These are phyloP conservation scores for Halictus rubicundus DNA, from an alignment of 1,140 invertebrate species.

Conservation along the genomic window DNA sequence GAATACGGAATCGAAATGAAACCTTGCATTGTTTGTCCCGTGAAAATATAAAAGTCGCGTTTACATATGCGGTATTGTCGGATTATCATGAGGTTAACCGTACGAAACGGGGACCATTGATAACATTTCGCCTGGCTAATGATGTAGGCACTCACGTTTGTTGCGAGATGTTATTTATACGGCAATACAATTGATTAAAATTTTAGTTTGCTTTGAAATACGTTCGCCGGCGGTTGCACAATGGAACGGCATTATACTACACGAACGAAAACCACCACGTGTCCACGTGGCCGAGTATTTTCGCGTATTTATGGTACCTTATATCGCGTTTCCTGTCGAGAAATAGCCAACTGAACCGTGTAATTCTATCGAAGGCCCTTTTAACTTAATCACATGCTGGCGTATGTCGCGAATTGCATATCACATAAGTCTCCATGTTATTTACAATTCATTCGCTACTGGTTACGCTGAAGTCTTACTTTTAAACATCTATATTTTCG, in stretches of 20 bases:
- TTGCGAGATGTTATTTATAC: constrained; percentile 11
- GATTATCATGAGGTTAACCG: not conserved
- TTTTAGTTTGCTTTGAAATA: constrained; percentile 9
- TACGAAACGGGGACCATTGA: not conserved
- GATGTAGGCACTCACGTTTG: not conserved
- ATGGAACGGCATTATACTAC: not conserved
- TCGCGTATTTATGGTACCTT: constrained; percentile 10
- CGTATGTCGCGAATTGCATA: no score
- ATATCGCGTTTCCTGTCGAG: not conserved
- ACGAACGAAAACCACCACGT: constrained; percentile 15
- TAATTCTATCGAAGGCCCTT: not conserved
- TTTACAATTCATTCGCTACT: no score
- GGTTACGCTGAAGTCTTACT: no score
- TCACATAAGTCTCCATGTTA: no score
- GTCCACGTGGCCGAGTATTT: constrained; percentile 5
- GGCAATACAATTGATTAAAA: constrained; percentile 20
- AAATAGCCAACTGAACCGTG: not conserved
- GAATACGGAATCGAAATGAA: not conserved
- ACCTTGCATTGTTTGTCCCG: not conserved
- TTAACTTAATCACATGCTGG: no score
- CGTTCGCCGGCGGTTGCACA: not conserved
- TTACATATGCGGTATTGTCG: not conserved
- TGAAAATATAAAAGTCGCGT: not conserved
- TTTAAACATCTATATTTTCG: no score
- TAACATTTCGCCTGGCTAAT: constrained; percentile 3